Base-by-base conservation (phyloP, 1,140 invertebrate genomes). In the Antheraea mylitta region DNA sequence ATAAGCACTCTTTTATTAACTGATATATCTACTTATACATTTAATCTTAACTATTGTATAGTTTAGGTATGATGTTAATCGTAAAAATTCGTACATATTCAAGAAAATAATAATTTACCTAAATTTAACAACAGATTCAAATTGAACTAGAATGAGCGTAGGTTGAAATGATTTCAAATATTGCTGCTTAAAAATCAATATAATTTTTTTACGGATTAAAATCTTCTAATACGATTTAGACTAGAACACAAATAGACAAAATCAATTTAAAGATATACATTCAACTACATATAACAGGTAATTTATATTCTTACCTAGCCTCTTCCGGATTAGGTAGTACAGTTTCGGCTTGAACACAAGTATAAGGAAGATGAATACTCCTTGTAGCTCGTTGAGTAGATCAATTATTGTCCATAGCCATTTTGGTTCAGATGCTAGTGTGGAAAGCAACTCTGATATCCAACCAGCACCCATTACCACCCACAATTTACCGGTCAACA, bases 401-500 rank as follows among this genome's bases (percentile, higher is more conserved):
- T 96, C 95, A 2, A 93, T 91, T 6, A 93, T 85, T 53, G 93
- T 86, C 93, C 93, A 94, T 22, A 94, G 85, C 77, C 93, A 93
- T 3, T 77, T 79, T 9, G 92, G 92, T 66, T 93, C 79, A 11
- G 86, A 81, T 68, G 92, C 82, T 0, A 93, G 30, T 10, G 93
- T 94, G 4, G 95, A 94, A 0, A 95, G 68, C 3, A 96, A 89
- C 82, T 96, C 96, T 0, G 94, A 89, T 0, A 94, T 84, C 95
- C 96, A 96, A 0, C 94, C 94, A 0, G 96, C 94, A 18, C 96
- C 96, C 96, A 96, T 96, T 0, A 96, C 94, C 58, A 96, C 84
- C 88, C 96, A 96, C 5, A 97, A 79, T 78, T 96, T 96, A 0
- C 95, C 85, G 72, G 96, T 96, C 85, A 96, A 93, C 16, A 94